Base-by-base conservation (phyloP, 2,888 invertebrate genomes). In the Halictus ligatus region DNA sequence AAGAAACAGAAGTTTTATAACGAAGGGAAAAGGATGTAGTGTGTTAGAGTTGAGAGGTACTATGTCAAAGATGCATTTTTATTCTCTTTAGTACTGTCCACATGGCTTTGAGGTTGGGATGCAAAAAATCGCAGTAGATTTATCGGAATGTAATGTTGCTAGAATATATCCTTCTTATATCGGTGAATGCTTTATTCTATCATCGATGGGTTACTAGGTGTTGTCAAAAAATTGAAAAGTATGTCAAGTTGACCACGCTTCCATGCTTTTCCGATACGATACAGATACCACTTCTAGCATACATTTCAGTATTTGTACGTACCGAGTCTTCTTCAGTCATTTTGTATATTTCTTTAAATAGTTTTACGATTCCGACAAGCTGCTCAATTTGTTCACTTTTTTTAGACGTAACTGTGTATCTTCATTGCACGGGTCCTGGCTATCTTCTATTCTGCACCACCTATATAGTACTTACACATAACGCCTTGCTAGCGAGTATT, bases 251-350 rank as follows among this genome's bases (percentile, higher is more conserved):
- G 78, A 84, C 80, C 82, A 85, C 75, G 81, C 80, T 80, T 75
- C 82, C 86, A 88, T 83, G 79, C 82, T 80, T 75, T 73, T 48
- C 46, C 35, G 29, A 76, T 80, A 73, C 25, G 29, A 69, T 40
- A 75, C 2, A 18, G 50, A 77, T 43, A 74, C 74, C 50, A 60
- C 43, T 12, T 15, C 25, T 25, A 58, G 21, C 50, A 50, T 69
- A 83, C 7, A 3, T 60, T 64, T 13, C 7, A 40, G 50, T 64
- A 73, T 82, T 75, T 40, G 58, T 90, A 88, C 91, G 93, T 95
- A 96, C 96, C 92, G 96, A 95, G 89, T 96, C 96, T 92, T 96
- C 96, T 92, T 96, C 96, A 35, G 96, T 95, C 96, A 96, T 96
- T 92, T 92, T 94, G 73, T 48, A 69, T 78, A 60, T 50, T 76